Evolutionary conservation across 2,888 invertebrate genomes (phyloP), one percentile per base, ranked within the genome.

Genomic region (Cylindroiulus punctatus): DNA sequence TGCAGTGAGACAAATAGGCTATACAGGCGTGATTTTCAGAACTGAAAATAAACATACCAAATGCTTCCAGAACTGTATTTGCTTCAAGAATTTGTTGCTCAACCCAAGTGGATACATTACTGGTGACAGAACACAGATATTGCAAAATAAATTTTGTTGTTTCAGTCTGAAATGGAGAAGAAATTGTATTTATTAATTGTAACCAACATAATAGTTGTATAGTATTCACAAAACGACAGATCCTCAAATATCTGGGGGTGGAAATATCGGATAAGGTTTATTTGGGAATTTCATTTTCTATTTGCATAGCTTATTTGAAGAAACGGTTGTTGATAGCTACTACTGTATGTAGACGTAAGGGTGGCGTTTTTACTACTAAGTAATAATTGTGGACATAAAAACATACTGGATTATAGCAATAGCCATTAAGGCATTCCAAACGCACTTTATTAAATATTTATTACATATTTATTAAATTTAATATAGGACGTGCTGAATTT

Each of bases 71-170:
- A 88, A 97, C 96, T 19, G 97, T 97, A 90, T 97, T 97, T 8
- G 97, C 97, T 91, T 97, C 97, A 36, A 97, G 93, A 89, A 97
- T 97, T 92, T 97, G 97, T 90, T 97, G 97, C 90, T 97, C 97
- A n/a, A 97, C 96, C 97, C 97, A 97, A 0, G 97, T 95, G 87
- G 95, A 95, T 52, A 95, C 94, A 89, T 95, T 94, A 89, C 94
- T 94, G 10, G 95, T 96, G 10, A 97, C 96, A 19, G 96, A 95
- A 91, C 97, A 97, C 86, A 97, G 92, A 91, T 97, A 97, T 91
- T 97, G 97, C 88, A 97, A 92, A 88, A 97, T 96, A 90, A 97
- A 94, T 91, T 97, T 96, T 3, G 97, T 97, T 85, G 96, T 96
- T 91, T 97, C 97, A 0, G 97, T 97, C 87, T 87, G 82, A 22